phyloP scores from a whole-genome alignment of 1,140 invertebrate genomes.

The Drosophila watanabei region DNA sequence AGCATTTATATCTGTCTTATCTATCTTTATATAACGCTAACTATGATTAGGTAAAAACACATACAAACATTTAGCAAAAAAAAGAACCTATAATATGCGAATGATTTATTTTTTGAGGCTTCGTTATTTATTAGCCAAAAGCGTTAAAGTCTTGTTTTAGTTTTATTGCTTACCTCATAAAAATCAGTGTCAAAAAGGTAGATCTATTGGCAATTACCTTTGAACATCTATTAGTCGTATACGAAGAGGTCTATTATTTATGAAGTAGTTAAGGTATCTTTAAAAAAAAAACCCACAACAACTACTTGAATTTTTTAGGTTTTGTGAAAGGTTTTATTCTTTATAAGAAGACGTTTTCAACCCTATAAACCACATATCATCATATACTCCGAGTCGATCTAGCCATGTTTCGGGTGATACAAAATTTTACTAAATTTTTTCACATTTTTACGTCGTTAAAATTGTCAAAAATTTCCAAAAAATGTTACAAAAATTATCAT shows the following conservation, averaged over 20 bases:
- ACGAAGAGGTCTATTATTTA: background rate
- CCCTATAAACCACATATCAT: too few species aligned
- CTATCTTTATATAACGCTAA: constrained; percentile 11
- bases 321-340: too few species aligned
- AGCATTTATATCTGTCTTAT: constrained; percentile 14
- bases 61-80: background rate
- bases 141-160: background rate
- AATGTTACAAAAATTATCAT: too few species aligned
- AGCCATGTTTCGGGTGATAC: too few species aligned
- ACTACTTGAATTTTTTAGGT: too few species aligned
- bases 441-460: too few species aligned
- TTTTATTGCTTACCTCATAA: background rate
- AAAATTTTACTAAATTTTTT: too few species aligned
- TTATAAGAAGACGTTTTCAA: too few species aligned
- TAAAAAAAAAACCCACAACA: too few species aligned
- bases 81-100: background rate
- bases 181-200: background rate
- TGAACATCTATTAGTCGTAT: background rate
- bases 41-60: background rate
- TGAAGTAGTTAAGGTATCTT: background rate
- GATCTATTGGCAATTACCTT: background rate
- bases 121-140: constrained; percentile 3
- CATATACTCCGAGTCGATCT: too few species aligned
- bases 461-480: too few species aligned
- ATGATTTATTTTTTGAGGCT: background rate